These are phyloP conservation scores for Epinotia brunnichana DNA, from an alignment of 2,888 invertebrate species.

Conservation along the genomic window DNA sequence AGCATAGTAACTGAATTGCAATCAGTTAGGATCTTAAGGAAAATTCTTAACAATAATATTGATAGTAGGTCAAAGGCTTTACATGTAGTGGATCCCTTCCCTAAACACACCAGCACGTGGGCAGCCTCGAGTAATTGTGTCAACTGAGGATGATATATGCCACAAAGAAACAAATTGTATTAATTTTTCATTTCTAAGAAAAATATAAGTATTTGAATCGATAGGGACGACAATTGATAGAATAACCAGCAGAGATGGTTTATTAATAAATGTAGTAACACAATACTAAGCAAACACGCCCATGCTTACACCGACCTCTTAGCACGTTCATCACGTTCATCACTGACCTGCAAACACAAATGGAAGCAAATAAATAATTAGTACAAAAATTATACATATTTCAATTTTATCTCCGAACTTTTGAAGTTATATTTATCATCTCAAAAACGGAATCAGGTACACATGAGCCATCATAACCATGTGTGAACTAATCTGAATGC, in stretches of 20 bases:
- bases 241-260: neutral
- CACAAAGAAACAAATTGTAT: slow-evolving; percentile 8
- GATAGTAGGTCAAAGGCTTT: slow-evolving; percentile 21
- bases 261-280: neutral
- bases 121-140: slow-evolving; percentile 38
- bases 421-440: neutral
- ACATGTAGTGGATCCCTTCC: slow-evolving; percentile 16
- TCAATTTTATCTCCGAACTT: no score
- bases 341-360: slow-evolving; percentile 65
- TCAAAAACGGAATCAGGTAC: neutral
- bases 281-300: slow-evolving; percentile 31
- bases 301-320: slow-evolving; percentile 64
- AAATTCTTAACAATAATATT: neutral
- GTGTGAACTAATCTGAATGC: slow-evolving; percentile 31
- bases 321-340: slow-evolving; percentile 35
- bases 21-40: neutral
- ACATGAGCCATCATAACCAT: slow-evolving; percentile 10
- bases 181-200: neutral
- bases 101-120: slow-evolving; percentile 32
- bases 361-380: slow-evolving; percentile 40
- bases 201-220: neutral
- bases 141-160: slow-evolving; percentile 24
- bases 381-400: neutral
- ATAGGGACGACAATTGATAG: neutral
- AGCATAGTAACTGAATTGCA: neutral